A percentile compares a stretch with the other conserved stretches of the same genome.
phyloP scores from a whole-genome alignment of 2,113 vertebrate species.

The Eulemur rufifrons region DNA sequence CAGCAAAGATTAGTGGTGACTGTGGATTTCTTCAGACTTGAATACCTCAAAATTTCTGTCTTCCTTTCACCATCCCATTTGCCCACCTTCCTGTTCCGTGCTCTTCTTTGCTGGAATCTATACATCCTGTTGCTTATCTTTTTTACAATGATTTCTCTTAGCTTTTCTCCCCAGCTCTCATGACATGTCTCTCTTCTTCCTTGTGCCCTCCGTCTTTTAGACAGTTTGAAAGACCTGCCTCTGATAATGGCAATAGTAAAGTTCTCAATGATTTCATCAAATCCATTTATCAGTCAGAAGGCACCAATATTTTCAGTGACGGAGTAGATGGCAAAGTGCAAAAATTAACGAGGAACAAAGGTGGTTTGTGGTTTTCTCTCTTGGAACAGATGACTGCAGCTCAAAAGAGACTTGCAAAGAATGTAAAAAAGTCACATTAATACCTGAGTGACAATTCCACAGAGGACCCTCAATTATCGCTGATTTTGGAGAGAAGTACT shows the following conservation, averaged over 20 bases:
- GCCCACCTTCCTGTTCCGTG: background rate
- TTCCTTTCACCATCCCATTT: background rate
- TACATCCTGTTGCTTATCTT: background rate
- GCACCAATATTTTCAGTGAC: background rate
- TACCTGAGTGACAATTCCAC: background rate
- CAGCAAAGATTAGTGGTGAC: background rate
- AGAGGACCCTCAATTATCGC: background rate
- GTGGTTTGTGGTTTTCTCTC: background rate
- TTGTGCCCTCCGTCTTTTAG: background rate
- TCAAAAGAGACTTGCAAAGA: background rate
- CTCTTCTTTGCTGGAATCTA: background rate
- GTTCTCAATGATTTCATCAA: background rate
- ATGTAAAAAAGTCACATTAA: background rate
- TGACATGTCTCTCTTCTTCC: background rate
- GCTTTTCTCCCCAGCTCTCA: background rate
- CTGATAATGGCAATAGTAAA: background rate
- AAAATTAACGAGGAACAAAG: background rate
- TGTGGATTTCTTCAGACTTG: background rate
- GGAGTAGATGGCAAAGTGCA: background rate
- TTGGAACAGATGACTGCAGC: background rate
- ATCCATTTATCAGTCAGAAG: background rate
- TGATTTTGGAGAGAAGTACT: background rate
- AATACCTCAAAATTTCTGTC: background rate
- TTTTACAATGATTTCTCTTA: background rate
- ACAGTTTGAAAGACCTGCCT: background rate